phyloP scores from a whole-genome alignment of 2,797 vertebrate genomes.

The Lutjanus argentimaculatus region DNA sequence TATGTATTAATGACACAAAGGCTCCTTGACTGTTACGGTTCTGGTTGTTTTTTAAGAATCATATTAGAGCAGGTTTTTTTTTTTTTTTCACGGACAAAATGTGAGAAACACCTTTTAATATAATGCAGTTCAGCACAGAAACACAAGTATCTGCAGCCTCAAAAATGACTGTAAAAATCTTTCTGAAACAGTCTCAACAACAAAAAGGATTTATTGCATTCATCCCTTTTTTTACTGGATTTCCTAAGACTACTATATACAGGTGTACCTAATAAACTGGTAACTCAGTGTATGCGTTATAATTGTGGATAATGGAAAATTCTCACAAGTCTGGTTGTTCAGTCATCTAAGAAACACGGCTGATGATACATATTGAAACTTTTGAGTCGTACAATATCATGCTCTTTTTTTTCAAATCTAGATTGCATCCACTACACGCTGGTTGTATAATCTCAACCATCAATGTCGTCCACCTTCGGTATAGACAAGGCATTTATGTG shows the following conservation, averaged over 20 bases:
- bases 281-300: background rate
- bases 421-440: background rate
- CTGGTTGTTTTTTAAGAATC: background rate
- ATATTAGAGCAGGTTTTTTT: background rate
- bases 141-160: background rate
- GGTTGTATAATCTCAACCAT: background rate
- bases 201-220: background rate
- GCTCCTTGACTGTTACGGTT: background rate
- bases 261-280: background rate
- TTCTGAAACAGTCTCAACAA: background rate
- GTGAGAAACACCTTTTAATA: background rate
- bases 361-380: constrained; percentile 18
- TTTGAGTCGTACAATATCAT: background rate
- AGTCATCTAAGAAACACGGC: constrained; percentile 11
- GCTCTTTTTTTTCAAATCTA: background rate
- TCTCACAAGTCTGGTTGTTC: background rate
- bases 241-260: background rate
- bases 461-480: background rate
- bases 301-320: background rate
- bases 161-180: background rate
- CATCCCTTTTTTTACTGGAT: background rate
- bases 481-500: background rate
- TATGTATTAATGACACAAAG: background rate
- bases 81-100: background rate
- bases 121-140: background rate